These are phyloP conservation scores for Chymomyza caudatula DNA, from an alignment of 2,888 invertebrate species.

Conservation along the genomic window DNA sequence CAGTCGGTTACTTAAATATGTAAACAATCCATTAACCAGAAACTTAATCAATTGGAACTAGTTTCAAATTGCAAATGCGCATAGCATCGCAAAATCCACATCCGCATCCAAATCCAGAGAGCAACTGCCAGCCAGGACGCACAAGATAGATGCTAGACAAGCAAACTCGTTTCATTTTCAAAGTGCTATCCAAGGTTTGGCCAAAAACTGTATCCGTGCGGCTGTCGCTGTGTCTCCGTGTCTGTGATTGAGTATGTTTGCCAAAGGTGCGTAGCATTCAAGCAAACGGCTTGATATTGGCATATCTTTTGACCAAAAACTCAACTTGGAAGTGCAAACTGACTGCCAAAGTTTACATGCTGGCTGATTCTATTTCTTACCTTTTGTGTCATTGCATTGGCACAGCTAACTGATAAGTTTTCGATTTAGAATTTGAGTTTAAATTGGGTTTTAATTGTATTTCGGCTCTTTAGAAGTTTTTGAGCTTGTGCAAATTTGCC, in stretches of 20 bases:
- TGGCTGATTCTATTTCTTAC: conserved; percentile 7
- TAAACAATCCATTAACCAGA: conserved; percentile 69
- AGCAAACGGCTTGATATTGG: conserved; percentile 14
- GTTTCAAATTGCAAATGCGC: conserved; percentile 63
- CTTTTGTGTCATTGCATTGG: not conserved
- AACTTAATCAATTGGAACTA: conserved; percentile 70
- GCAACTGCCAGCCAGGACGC: conserved; percentile 29
- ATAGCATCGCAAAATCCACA: conserved; percentile 45
- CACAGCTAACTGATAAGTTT: conserved; percentile 59
- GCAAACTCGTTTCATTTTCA: conserved; percentile 42
- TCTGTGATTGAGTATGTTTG: conserved; percentile 48
- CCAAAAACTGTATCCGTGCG: conserved; percentile 13
- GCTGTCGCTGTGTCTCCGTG: conserved; percentile 5
- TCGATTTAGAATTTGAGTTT: conserved; percentile 55
- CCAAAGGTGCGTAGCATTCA: conserved; percentile 39
- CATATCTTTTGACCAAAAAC: conserved; percentile 48
- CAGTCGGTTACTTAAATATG: conserved; percentile 45
- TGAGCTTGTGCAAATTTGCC: conserved; percentile 46
- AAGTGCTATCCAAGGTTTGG: conserved; percentile 41
- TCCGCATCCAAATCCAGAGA: conserved; percentile 25
- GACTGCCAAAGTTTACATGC: conserved; percentile 25
- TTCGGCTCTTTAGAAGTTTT: conserved; percentile 21
- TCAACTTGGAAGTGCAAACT: conserved; percentile 11
- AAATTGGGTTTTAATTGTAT: conserved; percentile 64
- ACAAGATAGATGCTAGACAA: conserved; percentile 22